Evolutionary conservation across 2,888 invertebrate genomes (phyloP), one percentile per base, ranked within the genome.

Genomic region (Aphidius colemani): DNA sequence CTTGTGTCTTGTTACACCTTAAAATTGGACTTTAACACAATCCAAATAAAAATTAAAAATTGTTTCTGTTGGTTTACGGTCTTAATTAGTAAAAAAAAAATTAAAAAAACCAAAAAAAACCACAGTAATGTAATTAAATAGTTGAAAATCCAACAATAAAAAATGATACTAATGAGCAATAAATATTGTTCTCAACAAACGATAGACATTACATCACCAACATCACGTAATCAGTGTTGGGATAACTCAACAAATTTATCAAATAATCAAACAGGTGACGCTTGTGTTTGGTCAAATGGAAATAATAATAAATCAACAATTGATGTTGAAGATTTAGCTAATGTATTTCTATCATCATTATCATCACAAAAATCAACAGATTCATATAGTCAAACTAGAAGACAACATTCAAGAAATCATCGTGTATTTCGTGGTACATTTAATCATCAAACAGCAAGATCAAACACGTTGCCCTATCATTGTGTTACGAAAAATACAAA

Each of bases 271-370:
- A 7, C 40, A 53, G 46, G n/a, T 57, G 39, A 57, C 10, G n/a
- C 30, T 11, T 46, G 46, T 39, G 4, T 39, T 9, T 45, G 57
- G 45, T 45, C n/a, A 9, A 7, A 39, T 7, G 46, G 8, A 46
- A 30, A 45, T 9, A 44, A 9, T 57, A 6, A 39, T 46, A 10
- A 46, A 3, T 10, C 9, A 2, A 69, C 78, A 5, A 69, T 79
- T 1, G 79, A 79, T 64, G 76, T 79, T 9, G 78, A 79, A 57
- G 79, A 79, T 53, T 61, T 79, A 59, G 78, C 75, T 3, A 40
- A 43, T 53, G 40, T 59, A 10, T 63, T 63, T 51, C 2, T 30
- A 30, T 30, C 30, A 30, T 30, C 30, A 30, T 30, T 5, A 30
- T 30, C 30, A 30, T 30, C 30, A 30, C 30, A 30, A 30, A 30